phyloP scores from a whole-genome alignment of 2,888 invertebrate genomes.

The Lobophora halterata region DNA sequence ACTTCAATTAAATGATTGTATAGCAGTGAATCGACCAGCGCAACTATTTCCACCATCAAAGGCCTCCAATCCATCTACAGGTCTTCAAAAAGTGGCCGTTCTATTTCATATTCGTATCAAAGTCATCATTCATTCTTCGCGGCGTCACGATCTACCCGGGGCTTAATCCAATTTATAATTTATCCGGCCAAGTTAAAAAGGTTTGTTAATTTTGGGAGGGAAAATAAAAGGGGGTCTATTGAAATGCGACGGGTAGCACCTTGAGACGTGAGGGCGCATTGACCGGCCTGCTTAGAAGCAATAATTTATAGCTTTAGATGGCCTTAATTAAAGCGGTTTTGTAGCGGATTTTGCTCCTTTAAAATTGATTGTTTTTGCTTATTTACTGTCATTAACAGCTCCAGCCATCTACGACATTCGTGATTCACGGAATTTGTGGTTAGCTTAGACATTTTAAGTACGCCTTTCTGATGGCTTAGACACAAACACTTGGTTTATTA shows the following conservation, averaged over 20 bases:
- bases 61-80: conserved; percentile 26
- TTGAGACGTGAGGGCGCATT: conserved; percentile 70
- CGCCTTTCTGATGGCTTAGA: no score
- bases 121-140: conserved; percentile 76
- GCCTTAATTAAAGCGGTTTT: conserved; percentile 36
- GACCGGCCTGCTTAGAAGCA: conserved; percentile 63
- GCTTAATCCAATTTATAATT: conserved; percentile 75
- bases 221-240: conserved; percentile 44
- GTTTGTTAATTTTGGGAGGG: conserved; percentile 52
- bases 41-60: conserved; percentile 28
- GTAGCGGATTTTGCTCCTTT: conserved; percentile 9
- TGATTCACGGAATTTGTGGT: conserved; percentile 2
- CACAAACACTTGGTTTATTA: no score
- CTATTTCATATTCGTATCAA: conserved; percentile 31
- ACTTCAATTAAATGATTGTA: conserved; percentile 71
- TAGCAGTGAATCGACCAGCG: conserved; percentile 39
- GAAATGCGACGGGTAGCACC: conserved; percentile 52
- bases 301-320: conserved; percentile 37
- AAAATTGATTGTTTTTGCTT: no score
- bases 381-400: no score
- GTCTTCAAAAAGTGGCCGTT: conserved; percentile 38
- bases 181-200: conserved; percentile 64
- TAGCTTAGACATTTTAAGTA: no score
- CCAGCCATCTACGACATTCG: no score
- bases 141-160: conserved; percentile 70